phyloP scores from a whole-genome alignment of 2,888 invertebrate genomes.

The Galerucella nymphaeae region DNA sequence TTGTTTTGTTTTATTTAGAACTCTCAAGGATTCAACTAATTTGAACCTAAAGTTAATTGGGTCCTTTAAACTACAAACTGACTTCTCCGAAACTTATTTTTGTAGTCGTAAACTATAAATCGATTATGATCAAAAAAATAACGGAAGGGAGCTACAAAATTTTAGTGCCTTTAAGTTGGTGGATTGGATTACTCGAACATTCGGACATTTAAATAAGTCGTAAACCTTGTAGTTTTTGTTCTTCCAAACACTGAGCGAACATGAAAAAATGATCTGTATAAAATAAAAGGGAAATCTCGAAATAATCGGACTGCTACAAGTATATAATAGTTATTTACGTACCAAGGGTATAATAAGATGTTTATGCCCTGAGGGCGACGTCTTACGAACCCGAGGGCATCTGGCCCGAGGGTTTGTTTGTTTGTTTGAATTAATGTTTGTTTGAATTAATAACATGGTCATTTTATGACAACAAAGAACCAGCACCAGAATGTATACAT shows the following conservation, averaged over 20 bases:
- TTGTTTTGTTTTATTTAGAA: constrained; percentile 31
- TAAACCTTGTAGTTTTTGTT: neutral
- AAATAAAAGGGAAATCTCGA: no score
- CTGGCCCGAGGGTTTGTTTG: no score
- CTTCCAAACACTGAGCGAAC: neutral
- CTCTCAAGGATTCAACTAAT: constrained; percentile 19
- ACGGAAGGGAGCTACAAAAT: neutral
- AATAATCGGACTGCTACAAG: no score
- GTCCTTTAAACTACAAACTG: constrained; percentile 10
- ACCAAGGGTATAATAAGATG: no score
- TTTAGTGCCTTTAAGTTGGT: neutral
- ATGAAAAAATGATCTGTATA: no score
- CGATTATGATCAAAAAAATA: constrained; percentile 2
- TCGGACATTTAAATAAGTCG: neutral
- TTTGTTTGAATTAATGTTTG: no score
- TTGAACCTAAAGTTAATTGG: constrained; percentile 24
- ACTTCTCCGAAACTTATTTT: constrained; percentile 10
- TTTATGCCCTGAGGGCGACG: no score
- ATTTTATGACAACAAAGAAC: no score
- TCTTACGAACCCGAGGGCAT: no score
- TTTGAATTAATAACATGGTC: no score
- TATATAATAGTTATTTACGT: no score
- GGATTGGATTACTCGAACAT: neutral
- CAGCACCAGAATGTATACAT: no score
- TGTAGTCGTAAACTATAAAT: constrained; percentile 13